Conservation (phyloP, 2,888 invertebrate species). For the Sericinus montela region DNA sequence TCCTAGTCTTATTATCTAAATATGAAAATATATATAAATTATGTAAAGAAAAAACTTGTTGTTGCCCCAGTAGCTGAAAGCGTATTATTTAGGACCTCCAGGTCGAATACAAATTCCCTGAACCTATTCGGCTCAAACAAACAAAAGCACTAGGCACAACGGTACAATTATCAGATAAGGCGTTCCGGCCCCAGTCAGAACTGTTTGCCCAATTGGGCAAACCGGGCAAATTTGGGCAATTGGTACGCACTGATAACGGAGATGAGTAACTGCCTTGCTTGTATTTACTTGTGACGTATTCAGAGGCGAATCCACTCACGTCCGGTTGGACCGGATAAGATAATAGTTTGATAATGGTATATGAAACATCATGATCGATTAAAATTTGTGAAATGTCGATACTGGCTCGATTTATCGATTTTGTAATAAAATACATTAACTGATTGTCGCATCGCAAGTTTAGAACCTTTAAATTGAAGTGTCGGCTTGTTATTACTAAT, state of each 20-base stretch:
- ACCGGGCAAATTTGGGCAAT: slow-evolving; percentile 46
- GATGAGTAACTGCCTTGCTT: slow-evolving; percentile 38
- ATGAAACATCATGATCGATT: not conserved
- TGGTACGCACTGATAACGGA: slow-evolving; percentile 40
- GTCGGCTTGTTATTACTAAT: no score
- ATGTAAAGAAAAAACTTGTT: no score
- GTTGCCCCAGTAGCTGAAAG: no score
- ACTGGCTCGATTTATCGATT: no score
- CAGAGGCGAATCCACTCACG: not conserved
- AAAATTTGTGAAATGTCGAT: not conserved
- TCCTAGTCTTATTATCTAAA: no score
- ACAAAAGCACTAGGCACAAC: slow-evolving; percentile 16
- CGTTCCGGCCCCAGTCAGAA: slow-evolving; percentile 54
- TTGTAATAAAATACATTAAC: no score
- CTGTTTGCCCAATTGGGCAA: slow-evolving; percentile 40
- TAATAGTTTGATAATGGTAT: slow-evolving; percentile 13
- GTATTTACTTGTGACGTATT: slow-evolving; percentile 9
- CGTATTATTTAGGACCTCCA: no score
- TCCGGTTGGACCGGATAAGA: slow-evolving; percentile 24
- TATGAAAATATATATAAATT: no score
- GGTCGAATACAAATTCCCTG: not conserved
- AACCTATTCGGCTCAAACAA: slow-evolving; percentile 1
- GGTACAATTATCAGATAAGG: slow-evolving; percentile 36
- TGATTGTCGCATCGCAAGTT: no score
- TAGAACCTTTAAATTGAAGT: no score